Evolutionary conservation across 2,113 vertebrate genomes (phyloP).

Genomic region (Sander vitreus): DNA sequence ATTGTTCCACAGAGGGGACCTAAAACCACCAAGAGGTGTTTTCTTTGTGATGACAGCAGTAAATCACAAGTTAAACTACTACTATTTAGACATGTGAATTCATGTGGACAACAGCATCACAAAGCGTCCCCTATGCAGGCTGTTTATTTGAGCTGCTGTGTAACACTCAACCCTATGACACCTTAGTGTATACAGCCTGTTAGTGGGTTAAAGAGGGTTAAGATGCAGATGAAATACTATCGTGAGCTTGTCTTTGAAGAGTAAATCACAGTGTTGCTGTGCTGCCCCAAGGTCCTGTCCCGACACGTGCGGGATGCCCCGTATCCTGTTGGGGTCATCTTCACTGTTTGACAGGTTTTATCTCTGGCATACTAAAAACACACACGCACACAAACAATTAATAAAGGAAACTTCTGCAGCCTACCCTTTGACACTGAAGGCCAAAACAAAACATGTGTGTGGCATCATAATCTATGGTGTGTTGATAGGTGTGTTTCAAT

Average conservation of each 20-base stretch:
- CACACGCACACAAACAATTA: slow-evolving; percentile 59
- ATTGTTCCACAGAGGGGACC: slow-evolving; percentile 8
- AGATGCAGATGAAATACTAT: slow-evolving; percentile 81
- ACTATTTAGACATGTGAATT: slow-evolving; percentile 50
- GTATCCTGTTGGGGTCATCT: slow-evolving; percentile 75
- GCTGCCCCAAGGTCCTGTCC: slow-evolving; percentile 73
- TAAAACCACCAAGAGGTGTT: slow-evolving; percentile 18
- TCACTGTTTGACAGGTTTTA: slow-evolving; percentile 84
- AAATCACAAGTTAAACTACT: slow-evolving; percentile 42
- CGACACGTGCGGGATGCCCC: slow-evolving; percentile 77
- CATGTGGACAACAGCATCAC: slow-evolving; percentile 47
- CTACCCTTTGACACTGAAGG: slow-evolving; percentile 78
- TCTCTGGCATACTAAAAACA: slow-evolving; percentile 59
- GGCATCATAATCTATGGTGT: slow-evolving; percentile 50
- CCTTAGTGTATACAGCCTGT: slow-evolving; percentile 74
- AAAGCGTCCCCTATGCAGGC: slow-evolving; percentile 51
- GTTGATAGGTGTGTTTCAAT: slow-evolving; percentile 50
- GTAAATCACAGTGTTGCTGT: slow-evolving; percentile 73
- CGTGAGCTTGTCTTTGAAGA: slow-evolving; percentile 79
- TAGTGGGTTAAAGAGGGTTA: slow-evolving; percentile 79
- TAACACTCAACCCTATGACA: slow-evolving; percentile 73
- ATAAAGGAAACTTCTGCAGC: slow-evolving; percentile 80
- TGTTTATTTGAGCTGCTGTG: slow-evolving; percentile 81
- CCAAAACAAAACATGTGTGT: slow-evolving; percentile 67
- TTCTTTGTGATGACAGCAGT: slow-evolving; percentile 35